phyloP scores from a whole-genome alignment of 2,888 invertebrate genomes.

The Aphidoletes aphidimyza region DNA sequence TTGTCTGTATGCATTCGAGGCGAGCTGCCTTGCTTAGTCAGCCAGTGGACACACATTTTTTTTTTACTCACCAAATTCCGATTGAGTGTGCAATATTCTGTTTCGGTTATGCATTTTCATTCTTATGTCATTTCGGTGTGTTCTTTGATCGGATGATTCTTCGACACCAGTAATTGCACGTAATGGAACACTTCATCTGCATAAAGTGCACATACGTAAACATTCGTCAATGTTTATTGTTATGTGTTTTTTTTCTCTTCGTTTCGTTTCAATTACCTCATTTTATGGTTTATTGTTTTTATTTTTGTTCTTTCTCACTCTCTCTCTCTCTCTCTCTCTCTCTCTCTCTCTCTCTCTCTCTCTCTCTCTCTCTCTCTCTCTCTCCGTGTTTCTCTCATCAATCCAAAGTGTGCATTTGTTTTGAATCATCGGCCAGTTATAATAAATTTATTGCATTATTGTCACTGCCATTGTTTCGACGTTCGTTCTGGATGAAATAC shows the following conservation, averaged over 20 bases:
- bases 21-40: constrained; percentile 11
- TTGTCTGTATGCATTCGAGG: not conserved
- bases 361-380: too few relatives aligned
- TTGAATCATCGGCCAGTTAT: constrained; percentile 27
- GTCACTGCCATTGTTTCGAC: constrained; percentile 32
- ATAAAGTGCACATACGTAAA: constrained; percentile 9
- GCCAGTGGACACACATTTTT: constrained; percentile 9
- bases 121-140: constrained; percentile 43
- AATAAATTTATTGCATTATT: constrained; percentile 44
- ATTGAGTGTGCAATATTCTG: constrained; percentile 35
- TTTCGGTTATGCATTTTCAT: not conserved
- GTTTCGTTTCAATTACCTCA: constrained; percentile 27
- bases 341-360: too few relatives aligned
- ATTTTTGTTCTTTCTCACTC: too few relatives aligned
- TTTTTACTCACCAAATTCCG: not conserved
- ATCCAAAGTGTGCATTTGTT: constrained; percentile 29
- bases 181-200: constrained; percentile 9
- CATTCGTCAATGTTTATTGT: not conserved
- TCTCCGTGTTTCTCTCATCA: too few relatives aligned
- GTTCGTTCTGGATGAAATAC: constrained; percentile 39
- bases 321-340: too few relatives aligned
- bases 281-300: not conserved
- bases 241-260: not conserved
- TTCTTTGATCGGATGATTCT: constrained; percentile 20
- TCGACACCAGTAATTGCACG: not conserved